These are phyloP conservation scores for Gerris buenoi DNA, from an alignment of 1,140 invertebrate species.

Conservation along the genomic window DNA sequence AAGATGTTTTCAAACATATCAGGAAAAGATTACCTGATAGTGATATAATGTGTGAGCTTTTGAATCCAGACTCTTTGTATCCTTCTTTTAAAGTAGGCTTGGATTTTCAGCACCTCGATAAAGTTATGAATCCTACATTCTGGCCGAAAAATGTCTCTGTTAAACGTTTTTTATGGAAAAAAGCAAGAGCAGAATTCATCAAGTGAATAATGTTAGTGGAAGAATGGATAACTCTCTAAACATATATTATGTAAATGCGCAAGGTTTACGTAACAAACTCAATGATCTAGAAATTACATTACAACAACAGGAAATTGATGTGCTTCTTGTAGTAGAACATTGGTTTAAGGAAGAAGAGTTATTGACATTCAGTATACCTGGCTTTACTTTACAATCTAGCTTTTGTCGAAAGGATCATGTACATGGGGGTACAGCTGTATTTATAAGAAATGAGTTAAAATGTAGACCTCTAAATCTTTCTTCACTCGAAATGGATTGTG, in stretches of 20 bases:
- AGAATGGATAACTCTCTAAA: too few species aligned
- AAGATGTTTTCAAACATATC: not conserved
- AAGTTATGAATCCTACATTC: not conserved
- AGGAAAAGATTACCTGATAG: not conserved
- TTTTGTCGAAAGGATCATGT: not conserved
- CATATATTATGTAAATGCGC: not conserved
- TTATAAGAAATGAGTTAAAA: not conserved
- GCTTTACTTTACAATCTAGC: not conserved
- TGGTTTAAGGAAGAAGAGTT: not conserved
- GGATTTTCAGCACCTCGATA: not conserved
- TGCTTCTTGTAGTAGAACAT: not conserved
- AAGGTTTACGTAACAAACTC: not conserved
- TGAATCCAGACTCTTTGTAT: not conserved
- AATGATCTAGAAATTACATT: not conserved
- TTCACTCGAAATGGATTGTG: too few species aligned
- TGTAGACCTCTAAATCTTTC: not conserved
- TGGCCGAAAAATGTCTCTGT: not conserved
- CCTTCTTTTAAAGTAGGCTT: not conserved
- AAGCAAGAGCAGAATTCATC: not conserved
- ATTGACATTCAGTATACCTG: not conserved
- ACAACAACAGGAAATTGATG: not conserved
- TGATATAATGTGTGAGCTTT: not conserved
- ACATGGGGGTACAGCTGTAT: not conserved
- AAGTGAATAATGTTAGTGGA: too few species aligned
- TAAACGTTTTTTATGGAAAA: not conserved